Evolutionary conservation across 2,797 vertebrate species (phyloP).

Genomic region (Gymnopithys bicolor): DNA sequence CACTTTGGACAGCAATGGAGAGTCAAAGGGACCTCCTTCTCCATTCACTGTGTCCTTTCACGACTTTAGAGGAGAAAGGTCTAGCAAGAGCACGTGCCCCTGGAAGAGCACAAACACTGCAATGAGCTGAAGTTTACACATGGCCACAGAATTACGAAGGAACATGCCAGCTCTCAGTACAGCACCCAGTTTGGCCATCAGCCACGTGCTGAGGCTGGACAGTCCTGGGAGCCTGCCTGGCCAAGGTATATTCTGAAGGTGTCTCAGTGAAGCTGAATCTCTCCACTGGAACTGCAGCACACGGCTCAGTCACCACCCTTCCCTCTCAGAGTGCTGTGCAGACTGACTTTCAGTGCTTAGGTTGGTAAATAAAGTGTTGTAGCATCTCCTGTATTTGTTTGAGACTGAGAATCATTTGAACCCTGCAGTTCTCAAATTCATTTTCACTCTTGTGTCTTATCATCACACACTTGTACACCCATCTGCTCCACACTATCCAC

Average conservation of each 20-base stretch:
- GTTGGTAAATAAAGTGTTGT: neutral
- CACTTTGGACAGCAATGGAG: neutral
- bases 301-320: fast-evolving
- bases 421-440: neutral
- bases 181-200: neutral
- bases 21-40: neutral
- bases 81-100: neutral
- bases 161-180: neutral
- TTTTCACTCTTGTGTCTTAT: neutral
- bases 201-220: neutral
- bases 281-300: neutral
- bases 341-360: neutral
- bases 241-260: neutral
- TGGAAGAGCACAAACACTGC: neutral
- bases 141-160: neutral
- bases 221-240: neutral
- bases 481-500: neutral
- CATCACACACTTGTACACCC: neutral
- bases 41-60: neutral
- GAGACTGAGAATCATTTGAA: neutral
- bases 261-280: neutral
- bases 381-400: neutral
- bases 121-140: neutral
- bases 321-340: neutral
- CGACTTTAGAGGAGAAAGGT: neutral